phyloP scores from a whole-genome alignment of 1,140 invertebrate species.

The Stenopsyche tienmushanensis region DNA sequence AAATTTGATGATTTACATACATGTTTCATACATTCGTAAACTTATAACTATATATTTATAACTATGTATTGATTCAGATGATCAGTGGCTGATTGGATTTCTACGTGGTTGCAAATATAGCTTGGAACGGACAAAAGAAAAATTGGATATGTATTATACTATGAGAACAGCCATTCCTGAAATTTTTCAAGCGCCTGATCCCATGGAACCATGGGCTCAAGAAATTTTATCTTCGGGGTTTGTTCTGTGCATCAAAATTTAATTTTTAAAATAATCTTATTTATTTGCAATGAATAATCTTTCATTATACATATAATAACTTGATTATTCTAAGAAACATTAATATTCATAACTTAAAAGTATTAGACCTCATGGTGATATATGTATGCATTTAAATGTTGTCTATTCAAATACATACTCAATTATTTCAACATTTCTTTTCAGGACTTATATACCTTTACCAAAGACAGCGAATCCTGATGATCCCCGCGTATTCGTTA shows the following conservation, averaged over 20 bases:
- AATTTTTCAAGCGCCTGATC: slow-evolving; percentile 44
- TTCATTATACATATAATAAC: slow-evolving; percentile 10
- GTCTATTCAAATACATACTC: neutral
- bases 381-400: too few species aligned
- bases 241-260: too few species aligned
- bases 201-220: slow-evolving; percentile 15
- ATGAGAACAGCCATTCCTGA: slow-evolving; percentile 61
- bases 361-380: neutral
- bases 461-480: slow-evolving; percentile 46
- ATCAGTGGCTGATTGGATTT: slow-evolving; percentile 63
- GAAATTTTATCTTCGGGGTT: slow-evolving; percentile 11
- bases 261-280: too few species aligned
- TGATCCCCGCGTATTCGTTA: slow-evolving; percentile 54
- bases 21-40: neutral
- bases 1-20: too few species aligned
- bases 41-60: slow-evolving; percentile 9
- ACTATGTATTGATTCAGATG: too few species aligned
- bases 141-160: slow-evolving; percentile 65
- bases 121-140: slow-evolving; percentile 64
- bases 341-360: neutral
- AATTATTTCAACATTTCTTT: neutral
- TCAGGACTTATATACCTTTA: slow-evolving; percentile 23
- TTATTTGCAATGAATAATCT: neutral
- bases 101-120: slow-evolving; percentile 68
- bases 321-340: slow-evolving; percentile 43